phyloP scores from a whole-genome alignment of 1,140 invertebrate genomes.

The Caenorhabditis remanei region DNA sequence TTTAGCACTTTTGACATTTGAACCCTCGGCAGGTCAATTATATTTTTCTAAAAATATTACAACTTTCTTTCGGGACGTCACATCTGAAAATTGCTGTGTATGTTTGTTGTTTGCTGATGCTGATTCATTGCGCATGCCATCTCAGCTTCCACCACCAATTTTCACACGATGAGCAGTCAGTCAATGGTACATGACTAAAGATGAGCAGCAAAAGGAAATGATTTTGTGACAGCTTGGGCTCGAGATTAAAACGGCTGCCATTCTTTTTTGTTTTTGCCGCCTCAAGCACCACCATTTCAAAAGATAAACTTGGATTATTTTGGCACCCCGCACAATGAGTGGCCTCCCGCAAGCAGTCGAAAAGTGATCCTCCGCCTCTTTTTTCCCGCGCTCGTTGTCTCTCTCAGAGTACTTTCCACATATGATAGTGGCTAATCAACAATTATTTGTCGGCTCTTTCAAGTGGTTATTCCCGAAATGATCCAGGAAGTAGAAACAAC shows the following conservation, averaged over 20 bases:
- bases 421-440: slow-evolving; percentile 47
- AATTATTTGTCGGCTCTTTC: slow-evolving; percentile 26
- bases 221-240: slow-evolving; percentile 54
- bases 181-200: not conserved
- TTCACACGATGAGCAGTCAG: slow-evolving; percentile 26
- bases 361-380: slow-evolving; percentile 45
- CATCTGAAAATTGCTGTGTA: no score
- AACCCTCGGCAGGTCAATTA: no score
- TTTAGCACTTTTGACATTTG: no score
- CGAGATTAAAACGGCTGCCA: slow-evolving; percentile 44
- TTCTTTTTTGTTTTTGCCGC: slow-evolving; percentile 11
- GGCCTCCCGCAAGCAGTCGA: slow-evolving; percentile 1
- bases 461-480: not conserved
- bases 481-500: slow-evolving; percentile 1
- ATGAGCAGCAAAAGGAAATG: not conserved
- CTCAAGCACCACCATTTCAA: slow-evolving; percentile 48
- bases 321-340: slow-evolving; percentile 50
- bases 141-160: not conserved
- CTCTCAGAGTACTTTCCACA: slow-evolving; percentile 14
- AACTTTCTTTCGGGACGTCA: no score
- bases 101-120: not conserved
- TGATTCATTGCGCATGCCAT: not conserved
- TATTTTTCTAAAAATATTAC: no score
- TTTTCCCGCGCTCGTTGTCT: not conserved
- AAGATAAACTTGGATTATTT: slow-evolving; percentile 57